Conservation (phyloP, 2,113 vertebrate species). For the Rhipidura dahli region DNA sequence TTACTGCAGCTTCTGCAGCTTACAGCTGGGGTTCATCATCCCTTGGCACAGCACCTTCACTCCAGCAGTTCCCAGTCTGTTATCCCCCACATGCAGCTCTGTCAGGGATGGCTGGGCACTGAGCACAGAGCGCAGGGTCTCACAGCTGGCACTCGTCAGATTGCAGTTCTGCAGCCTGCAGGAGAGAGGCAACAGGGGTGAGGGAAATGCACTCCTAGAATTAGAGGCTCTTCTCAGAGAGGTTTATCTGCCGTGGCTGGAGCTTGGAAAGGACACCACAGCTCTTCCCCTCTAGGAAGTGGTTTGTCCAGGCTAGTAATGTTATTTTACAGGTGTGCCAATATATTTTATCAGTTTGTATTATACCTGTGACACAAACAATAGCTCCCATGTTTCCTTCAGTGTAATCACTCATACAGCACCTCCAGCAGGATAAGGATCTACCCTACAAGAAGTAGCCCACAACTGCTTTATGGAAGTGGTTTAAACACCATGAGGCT, state of each 20-base stretch:
- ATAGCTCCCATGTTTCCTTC: not conserved
- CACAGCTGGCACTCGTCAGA: conserved; percentile 61
- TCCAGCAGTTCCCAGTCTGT: conserved; percentile 67
- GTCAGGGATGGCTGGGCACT: conserved; percentile 7
- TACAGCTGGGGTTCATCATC: conserved; percentile 68
- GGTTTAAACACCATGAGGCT: not conserved
- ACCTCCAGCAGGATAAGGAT: not conserved
- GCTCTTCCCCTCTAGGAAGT: not conserved
- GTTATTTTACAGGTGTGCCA: not conserved
- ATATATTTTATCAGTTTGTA: not conserved
- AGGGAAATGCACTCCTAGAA: not conserved
- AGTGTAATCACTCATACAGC: not conserved
- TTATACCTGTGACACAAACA: not conserved
- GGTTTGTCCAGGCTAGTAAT: not conserved
- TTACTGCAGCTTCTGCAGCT: conserved; percentile 72
- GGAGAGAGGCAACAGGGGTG: not conserved
- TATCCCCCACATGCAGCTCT: conserved; percentile 63
- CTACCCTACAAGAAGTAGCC: not conserved
- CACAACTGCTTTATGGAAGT: not conserved
- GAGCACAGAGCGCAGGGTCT: conserved; percentile 30
- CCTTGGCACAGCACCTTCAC: conserved; percentile 68
- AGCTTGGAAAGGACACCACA: not conserved
- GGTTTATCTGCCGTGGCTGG: not conserved
- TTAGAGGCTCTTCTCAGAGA: not conserved
- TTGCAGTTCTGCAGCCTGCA: conserved; percentile 71